Evolutionary conservation across 2,888 invertebrate species (phyloP), one percentile per base, ranked within the genome.

Genomic region (Bimastos eiseni): DNA sequence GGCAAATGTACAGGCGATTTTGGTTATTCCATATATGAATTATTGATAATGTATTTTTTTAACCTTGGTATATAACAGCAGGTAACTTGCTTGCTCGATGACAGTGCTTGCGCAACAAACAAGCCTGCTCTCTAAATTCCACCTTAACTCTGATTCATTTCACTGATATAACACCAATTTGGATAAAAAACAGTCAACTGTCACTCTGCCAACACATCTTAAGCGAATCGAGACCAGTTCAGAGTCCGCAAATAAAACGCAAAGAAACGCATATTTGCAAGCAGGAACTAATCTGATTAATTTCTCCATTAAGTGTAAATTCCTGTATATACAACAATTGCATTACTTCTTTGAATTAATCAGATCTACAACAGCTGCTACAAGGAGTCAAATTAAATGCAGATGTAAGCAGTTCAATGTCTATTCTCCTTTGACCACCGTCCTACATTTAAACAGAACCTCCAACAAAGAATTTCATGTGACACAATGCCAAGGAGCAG

Each of bases 331-430:
- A n/a, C 30, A 30, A 70, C 70, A 70, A 70, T 70, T 70, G 70
- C 70, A 70, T 70, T 70, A n/a, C 70, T 70, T 70, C 70, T 70
- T 70, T n/a, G n/a, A 70, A 30, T 70, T 70, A 70, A 55, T 55
- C 4, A 55, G 4, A 19, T 30, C 55, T 30, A 55, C 55, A 70
- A 30, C 6, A 70, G n/a, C 70, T 70, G n/a, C 70, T n/a, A 70
- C 8, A 70, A 70, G 70, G n/a, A 30, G n/a, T n/a, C 6, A 70
- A 70, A 70, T 70, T 30, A 70, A n/a, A 70, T 70, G 70, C 70
- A 70, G 70, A 70, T 70, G 30, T 70, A 49, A n/a, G 70, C 70
- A 70, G n/a, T 70, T 70, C 70, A 70, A 70, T n/a, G n/a, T 70
- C 70, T 70, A 70, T 70, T 70, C 70, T 70, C 70, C 70, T 70